These are phyloP conservation scores for Macropus fuliginosus DNA, from an alignment of 2,797 vertebrate genomes.

Conservation along the genomic window DNA sequence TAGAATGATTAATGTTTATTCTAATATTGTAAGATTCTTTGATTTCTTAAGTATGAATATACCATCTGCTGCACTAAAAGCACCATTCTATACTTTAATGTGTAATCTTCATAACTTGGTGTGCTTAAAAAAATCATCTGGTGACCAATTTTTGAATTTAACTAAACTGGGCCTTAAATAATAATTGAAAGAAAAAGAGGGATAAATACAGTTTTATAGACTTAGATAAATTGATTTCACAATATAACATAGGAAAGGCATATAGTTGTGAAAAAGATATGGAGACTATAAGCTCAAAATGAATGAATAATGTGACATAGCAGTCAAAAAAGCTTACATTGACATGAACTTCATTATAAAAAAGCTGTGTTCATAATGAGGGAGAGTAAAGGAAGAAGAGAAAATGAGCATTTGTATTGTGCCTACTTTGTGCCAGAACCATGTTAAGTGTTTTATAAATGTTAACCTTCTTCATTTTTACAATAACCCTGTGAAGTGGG, in stretches of 20 bases:
- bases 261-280: not conserved
- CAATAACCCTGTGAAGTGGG: too few relatives aligned
- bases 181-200: not conserved
- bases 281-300: not conserved
- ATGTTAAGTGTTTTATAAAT: not conserved
- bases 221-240: not conserved
- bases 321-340: not conserved
- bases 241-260: not conserved
- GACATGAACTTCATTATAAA: not conserved
- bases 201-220: not conserved
- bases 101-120: not conserved
- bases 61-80: not conserved
- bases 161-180: not conserved
- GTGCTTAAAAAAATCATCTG: not conserved
- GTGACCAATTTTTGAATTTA: not conserved
- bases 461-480: too few relatives aligned
- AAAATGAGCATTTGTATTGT: not conserved
- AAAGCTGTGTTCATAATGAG: not conserved
- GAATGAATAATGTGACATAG: not conserved
- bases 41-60: not conserved
- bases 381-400: not conserved
- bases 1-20: not conserved
- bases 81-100: not conserved
- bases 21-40: not conserved
- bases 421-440: not conserved